Evolutionary conservation across 2,797 vertebrate species (phyloP), one percentile per base, ranked within the genome.

Genomic region (Macroramphosus scolopax): DNA sequence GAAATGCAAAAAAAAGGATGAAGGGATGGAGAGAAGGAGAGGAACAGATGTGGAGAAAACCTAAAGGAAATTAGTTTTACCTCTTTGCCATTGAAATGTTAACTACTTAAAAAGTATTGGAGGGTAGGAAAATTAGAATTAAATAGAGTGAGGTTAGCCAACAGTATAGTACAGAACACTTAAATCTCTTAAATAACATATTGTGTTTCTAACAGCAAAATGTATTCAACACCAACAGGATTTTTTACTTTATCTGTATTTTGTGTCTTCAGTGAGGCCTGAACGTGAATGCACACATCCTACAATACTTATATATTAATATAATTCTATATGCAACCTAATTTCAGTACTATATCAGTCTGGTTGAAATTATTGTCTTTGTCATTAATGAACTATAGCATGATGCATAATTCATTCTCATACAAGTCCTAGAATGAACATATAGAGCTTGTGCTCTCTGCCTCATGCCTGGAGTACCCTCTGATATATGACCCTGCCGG

Each of bases 1-100:
- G 63, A 87, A 80, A 87, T 77, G 83, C 79, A 81, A 79, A 70
- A 65, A 81, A 79, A 70, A 65, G 51, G 76, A 76, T 58, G 63
- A 74, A 46, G 9, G n/a, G n/a, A n/a, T n/a, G n/a, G n/a, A n/a
- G n/a, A n/a, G n/a, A n/a, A n/a, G n/a, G n/a, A n/a, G n/a, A n/a
- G n/a, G n/a, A n/a, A 3, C 15, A 28, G 1, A 18, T 14, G 8
- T 5, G n/a, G 42, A 58, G 55, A 52, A 43, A 55, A 75, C 30
- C n/a, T n/a, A n/a, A 36, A 70, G 46, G 47, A 40, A 75, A 72
- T 46, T 16, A 55, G 57, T 78, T 77, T 78, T 73, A n/a, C n/a
- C 73, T 58, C 68, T 39, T 45, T 17, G 38, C 3, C n/a, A 13
- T 8, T 13, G 1, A n/a, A n/a, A n/a, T 28, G 29, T 37, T 25